phyloP scores from a whole-genome alignment of 2,888 invertebrate species.

The Habroteleia sp. region DNA sequence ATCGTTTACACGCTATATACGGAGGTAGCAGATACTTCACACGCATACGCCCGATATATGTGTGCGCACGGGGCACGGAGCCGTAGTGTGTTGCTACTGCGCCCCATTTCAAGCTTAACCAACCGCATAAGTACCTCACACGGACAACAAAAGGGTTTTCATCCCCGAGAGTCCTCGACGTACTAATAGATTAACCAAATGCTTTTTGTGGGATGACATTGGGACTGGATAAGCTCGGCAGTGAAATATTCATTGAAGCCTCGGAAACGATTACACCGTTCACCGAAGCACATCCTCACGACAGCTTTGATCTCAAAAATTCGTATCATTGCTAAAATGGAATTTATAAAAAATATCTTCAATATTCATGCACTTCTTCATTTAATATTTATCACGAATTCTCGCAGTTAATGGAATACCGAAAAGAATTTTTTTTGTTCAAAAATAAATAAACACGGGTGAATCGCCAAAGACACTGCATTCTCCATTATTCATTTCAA shows the following conservation, averaged over 20 bases:
- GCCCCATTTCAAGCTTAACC: constrained; percentile 73
- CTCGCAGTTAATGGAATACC: too few species aligned
- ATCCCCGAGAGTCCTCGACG: constrained; percentile 71
- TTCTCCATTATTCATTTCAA: too few species aligned
- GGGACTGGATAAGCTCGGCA: constrained; percentile 60
- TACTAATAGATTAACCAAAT: constrained; percentile 77
- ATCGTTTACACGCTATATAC: constrained; percentile 49
- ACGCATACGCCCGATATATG: constrained; percentile 7
- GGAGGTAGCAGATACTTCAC: constrained; percentile 21
- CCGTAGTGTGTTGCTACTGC: constrained; percentile 40
- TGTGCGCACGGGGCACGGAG: constrained; percentile 23
- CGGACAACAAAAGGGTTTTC: constrained; percentile 78
- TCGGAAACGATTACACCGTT: constrained; percentile 69
- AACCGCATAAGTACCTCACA: constrained; percentile 77
- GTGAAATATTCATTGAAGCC: constrained; percentile 74
- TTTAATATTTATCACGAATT: too few species aligned
- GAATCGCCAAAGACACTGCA: too few species aligned
- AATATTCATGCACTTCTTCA: too few species aligned
- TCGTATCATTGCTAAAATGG: constrained; percentile 51
- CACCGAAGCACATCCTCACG: constrained; percentile 61
- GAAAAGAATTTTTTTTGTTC: too few species aligned
- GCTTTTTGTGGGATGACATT: constrained; percentile 75
- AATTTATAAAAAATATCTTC: constrained; percentile 37
- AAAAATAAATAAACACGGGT: too few species aligned
- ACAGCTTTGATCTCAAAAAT: constrained; percentile 71